Base-by-base conservation (phyloP, 2,113 vertebrate genomes). In the Enhydra lutris region DNA sequence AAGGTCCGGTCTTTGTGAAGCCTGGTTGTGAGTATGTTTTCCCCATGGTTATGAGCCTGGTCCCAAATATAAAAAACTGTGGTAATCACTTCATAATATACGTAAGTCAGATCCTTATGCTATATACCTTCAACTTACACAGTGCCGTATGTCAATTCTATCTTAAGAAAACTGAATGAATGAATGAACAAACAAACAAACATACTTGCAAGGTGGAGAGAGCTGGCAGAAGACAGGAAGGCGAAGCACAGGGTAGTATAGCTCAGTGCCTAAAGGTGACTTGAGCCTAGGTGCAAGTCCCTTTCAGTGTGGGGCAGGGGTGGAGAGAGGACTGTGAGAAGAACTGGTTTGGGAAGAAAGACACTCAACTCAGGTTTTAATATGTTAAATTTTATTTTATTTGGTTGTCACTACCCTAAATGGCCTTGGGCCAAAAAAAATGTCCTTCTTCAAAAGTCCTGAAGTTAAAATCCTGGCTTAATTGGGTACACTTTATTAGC, bases 401-500 rank as follows among this genome's bases (percentile, higher is more conserved):
- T 79, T 91, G 31, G 39, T 31, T 91, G 17, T 78, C 47, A 74
- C 34, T 86, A 83, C 11, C 42, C 15, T 76, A 87, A 95, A 89
- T 59, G 61, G 23, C 24, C 47, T 67, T 45, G n/a, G 59, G 31
- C 15, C 24, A 52, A 14, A 61, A 14, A 57, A 26, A 34, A 14
- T 47, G 87, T 76, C 55, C 78, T 76, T 63, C 63, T 29, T 76
- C 50, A 95, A 92, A 94, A 63, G 80, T 63, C 63, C 55, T 57
- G 9, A 80, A 90, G 55, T 74, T 83, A 76, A 86, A 83, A 50
- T 63, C 59, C 63, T 71, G 45, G 61, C 67, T 69, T 78, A 57
- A 71, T 61, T 36, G 67, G 52, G 34, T 59, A 83, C 18, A 36
- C 7, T 11, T 73, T 4, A 79, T 45, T 86, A 86, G 80, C 74